Conservation (phyloP, 64 coral and sea anemone genomes). For the Montipora efflorescens region DNA sequence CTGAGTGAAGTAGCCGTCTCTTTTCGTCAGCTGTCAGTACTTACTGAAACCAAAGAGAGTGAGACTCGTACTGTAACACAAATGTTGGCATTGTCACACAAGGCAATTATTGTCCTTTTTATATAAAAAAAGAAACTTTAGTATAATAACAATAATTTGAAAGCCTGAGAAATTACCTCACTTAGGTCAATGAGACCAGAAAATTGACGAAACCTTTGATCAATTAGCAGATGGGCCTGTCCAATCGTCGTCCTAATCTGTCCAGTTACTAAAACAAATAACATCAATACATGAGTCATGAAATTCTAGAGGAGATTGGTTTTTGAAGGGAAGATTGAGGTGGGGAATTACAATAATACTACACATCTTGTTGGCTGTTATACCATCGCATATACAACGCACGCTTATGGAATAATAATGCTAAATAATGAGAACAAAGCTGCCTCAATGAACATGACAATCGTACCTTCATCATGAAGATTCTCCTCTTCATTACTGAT, state of each 20-base stretch:
- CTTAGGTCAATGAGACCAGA: slow-evolving; percentile 86
- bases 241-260: slow-evolving; percentile 86
- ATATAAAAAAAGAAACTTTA: too few species aligned
- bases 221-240: slow-evolving; percentile 87
- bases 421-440: too few species aligned
- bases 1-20: too few species aligned
- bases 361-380: too few species aligned
- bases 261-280: slow-evolving; percentile 57
- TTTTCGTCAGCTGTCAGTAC: too few species aligned
- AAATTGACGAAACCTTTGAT: slow-evolving; percentile 90
- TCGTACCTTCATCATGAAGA: slow-evolving; percentile 79
- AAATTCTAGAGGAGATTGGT: not conserved
- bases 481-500: slow-evolving; percentile 28
- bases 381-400: too few species aligned
- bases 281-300: not conserved
- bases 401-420: too few species aligned
- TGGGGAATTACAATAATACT: not conserved
- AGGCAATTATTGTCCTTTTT: too few species aligned
- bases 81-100: too few species aligned
- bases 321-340: not conserved
- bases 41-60: too few species aligned
- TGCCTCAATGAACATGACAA: too few species aligned
- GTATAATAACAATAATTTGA: not conserved
- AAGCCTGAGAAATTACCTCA: slow-evolving; percentile 59
- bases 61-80: too few species aligned